Conservation (phyloP, 2,797 vertebrate genomes). For the Cyclopterus lumpus region DNA sequence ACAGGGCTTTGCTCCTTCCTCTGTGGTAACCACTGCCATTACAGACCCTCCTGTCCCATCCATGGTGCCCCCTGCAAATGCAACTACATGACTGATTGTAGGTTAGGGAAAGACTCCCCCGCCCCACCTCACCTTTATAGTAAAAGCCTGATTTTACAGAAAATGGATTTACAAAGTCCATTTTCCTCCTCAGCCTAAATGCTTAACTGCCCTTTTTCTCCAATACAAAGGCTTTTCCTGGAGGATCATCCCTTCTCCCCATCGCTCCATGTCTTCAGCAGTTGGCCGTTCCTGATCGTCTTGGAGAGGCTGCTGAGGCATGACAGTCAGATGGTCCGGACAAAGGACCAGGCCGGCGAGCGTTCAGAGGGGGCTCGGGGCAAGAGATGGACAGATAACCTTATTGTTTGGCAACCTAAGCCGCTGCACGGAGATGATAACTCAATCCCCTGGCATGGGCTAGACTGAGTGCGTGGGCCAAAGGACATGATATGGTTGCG, state of each 20-base stretch:
- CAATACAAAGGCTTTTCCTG: conserved; percentile 49
- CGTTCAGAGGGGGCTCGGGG: conserved; percentile 59
- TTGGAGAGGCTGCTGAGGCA: conserved; percentile 63
- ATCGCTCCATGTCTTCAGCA: conserved; percentile 37
- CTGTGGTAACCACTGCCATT: conserved; percentile 66
- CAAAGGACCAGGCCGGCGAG: conserved; percentile 48
- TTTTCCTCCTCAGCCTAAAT: conserved; percentile 61
- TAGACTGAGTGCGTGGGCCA: conserved; percentile 37
- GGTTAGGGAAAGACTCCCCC: conserved; percentile 38
- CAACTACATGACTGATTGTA: conserved; percentile 62
- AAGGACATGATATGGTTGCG: background rate
- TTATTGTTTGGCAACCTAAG: conserved; percentile 63
- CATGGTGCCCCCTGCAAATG: conserved; percentile 55
- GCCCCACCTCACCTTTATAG: conserved; percentile 26
- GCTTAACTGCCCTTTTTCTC: conserved; percentile 71
- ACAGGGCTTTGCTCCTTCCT: conserved; percentile 82
- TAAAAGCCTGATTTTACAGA: conserved; percentile 55
- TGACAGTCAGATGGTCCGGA: conserved; percentile 53
- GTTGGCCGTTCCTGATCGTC: conserved; percentile 44
- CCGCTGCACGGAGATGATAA: conserved; percentile 66
- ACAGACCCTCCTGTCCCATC: conserved; percentile 58
- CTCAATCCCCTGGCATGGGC: conserved; percentile 58
- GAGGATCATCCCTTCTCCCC: conserved; percentile 43
- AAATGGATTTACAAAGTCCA: conserved; percentile 59
- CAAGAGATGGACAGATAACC: conserved; percentile 73